Base-by-base conservation (phyloP, 2,113 vertebrate species). In the Anolis sagrei region DNA sequence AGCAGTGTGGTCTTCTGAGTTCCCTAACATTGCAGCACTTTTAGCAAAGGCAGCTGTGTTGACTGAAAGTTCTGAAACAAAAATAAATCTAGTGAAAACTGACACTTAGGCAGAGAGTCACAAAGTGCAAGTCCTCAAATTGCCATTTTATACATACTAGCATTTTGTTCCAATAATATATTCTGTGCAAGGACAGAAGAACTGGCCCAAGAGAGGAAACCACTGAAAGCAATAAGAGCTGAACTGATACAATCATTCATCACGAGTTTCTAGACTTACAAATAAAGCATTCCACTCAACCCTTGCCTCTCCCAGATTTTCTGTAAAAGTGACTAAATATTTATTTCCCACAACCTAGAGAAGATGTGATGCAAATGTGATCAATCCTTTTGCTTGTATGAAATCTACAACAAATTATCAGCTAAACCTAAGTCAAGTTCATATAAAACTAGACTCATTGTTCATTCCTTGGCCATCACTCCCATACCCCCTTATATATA, bases 1-100 rank as follows among this genome's bases (percentile, higher is more conserved):
- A 70, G 99, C 99, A 73, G 98, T 99, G 93, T 99, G 98, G 92
- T 99, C 99, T 95, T 99, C 99, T 2, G 98, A 98, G 95, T 99
- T 99, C 48, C 99, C 98, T 95, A 99, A 93, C 99, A 99, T 99
- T 89, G 98, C 98, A 48, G 98, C 97, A 83, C 98, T 99, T 95
- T 99, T 99, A 87, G 98, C 98, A 89, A 99, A 99, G 85, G 97
- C 97, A 72, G 98, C 98, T 8, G 98, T 99, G 95, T 99, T 99
- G 64, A 97, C 93, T 1, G 98, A 99, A 92, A 99, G 96, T 94
- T 99, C 99, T 99, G 94, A 91, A 95, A 95, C 61, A 90, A 66
- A 68, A 7, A 89, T 79, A 8, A 4, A 61, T 77, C 21, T 44
- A 73, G 73, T 0, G 9, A 51, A 16, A 3, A 34, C 36, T n/a